Conservation (phyloP, 2,113 vertebrate species). For the Neogale vison region DNA sequence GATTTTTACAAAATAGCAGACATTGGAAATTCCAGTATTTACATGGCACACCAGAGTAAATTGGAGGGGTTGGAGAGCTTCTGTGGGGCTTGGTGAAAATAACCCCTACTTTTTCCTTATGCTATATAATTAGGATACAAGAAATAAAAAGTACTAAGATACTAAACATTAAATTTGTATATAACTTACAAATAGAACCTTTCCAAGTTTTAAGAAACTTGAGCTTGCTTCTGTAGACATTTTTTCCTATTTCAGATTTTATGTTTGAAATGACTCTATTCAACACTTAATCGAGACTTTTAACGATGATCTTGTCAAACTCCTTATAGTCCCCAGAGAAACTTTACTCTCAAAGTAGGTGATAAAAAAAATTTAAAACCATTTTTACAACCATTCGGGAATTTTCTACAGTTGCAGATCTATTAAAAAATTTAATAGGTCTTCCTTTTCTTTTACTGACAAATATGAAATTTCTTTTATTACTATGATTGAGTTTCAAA, state of each 20-base stretch:
- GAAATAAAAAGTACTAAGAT: neutral
- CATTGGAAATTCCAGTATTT: neutral
- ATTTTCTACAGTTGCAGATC: neutral
- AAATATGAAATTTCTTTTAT: conserved; percentile 13
- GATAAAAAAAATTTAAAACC: neutral
- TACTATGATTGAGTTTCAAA: neutral
- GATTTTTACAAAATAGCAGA: conserved; percentile 1
- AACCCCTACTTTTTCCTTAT: neutral
- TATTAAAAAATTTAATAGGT: neutral
- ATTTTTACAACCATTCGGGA: neutral
- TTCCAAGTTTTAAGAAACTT: conserved; percentile 1
- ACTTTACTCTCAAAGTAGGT: neutral
- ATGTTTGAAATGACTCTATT: neutral
- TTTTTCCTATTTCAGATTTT: neutral
- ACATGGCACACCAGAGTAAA: neutral
- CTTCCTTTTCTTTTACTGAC: conserved; percentile 7
- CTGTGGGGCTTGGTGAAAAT: neutral
- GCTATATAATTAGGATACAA: neutral
- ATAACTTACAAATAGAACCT: neutral
- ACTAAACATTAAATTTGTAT: neutral
- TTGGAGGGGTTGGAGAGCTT: neutral
- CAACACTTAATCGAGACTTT: neutral
- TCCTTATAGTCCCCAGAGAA: neutral
- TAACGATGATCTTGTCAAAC: neutral
- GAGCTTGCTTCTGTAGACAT: neutral